Evolutionary conservation across 2,797 vertebrate species (phyloP).

Genomic region (Delichon dasypus): DNA sequence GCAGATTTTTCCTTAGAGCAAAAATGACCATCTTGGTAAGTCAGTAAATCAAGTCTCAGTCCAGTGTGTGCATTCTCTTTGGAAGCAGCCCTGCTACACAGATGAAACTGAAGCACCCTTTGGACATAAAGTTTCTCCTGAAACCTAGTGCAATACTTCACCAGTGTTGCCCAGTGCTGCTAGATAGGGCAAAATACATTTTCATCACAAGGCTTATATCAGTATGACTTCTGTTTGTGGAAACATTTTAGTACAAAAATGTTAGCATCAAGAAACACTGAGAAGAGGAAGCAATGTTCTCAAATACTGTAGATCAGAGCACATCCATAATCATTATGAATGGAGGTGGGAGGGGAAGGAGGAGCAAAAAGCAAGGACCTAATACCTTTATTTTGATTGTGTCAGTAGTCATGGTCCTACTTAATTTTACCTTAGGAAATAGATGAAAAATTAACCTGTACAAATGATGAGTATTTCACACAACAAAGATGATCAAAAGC

Average conservation of each 20-base stretch:
- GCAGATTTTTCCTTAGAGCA: not conserved
- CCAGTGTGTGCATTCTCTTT: not conserved
- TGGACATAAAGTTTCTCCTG: not conserved
- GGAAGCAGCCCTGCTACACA: not conserved
- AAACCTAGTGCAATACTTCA: not conserved
- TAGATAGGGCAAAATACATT: not conserved
- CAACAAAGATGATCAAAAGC: not conserved
- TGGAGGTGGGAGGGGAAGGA: accelerated
- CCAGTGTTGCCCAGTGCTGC: not conserved
- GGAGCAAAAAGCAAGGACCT: not conserved
- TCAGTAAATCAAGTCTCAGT: not conserved
- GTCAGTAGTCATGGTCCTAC: not conserved
- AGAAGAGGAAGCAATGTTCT: not conserved
- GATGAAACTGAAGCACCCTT: not conserved
- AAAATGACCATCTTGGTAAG: not conserved
- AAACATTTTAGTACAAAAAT: not conserved
- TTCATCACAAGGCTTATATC: not conserved
- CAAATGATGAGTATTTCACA: not conserved
- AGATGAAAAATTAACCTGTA: not conserved
- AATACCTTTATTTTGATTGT: not conserved
- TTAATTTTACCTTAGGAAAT: not conserved
- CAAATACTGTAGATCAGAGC: not conserved
- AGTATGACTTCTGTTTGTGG: not conserved
- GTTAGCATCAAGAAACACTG: not conserved
- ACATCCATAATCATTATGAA: not conserved